These are phyloP conservation scores for Zoanthus gigantus DNA, from an alignment of 92 coral and sea anemone species.

Conservation along the genomic window DNA sequence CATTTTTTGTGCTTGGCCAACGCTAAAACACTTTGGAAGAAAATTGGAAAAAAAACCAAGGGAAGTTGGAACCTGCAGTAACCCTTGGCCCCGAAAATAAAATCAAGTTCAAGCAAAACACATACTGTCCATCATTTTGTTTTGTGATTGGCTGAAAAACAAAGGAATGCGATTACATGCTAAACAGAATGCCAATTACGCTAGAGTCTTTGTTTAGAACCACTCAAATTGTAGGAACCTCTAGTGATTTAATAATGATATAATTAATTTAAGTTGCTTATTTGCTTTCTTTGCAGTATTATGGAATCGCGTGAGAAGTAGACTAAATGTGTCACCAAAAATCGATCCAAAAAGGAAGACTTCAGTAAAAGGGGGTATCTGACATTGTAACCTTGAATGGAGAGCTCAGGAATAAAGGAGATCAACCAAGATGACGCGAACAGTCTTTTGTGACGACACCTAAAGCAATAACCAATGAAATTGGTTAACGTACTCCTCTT, in stretches of 20 bases:
- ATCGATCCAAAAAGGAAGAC: not conserved
- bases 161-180: too few species aligned
- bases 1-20: too few species aligned
- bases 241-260: not conserved
- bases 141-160: too few species aligned
- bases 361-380: not conserved
- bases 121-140: too few species aligned
- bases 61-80: too few species aligned
- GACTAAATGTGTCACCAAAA: not conserved
- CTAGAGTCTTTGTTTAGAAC: too few species aligned
- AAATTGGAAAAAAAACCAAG: too few species aligned
- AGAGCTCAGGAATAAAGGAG: not conserved
- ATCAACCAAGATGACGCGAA: not conserved
- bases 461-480: not conserved
- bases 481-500: not conserved
- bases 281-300: not conserved
- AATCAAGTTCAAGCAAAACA: too few species aligned
- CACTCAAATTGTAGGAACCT: too few species aligned
- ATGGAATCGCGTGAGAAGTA: constrained; percentile 29
- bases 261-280: not conserved
- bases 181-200: too few species aligned
- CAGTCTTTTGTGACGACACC: not conserved
- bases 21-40: too few species aligned
- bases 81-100: too few species aligned
- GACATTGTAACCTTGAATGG: not conserved